phyloP scores from a whole-genome alignment of 2,888 invertebrate genomes.

The Molorchus minor region DNA sequence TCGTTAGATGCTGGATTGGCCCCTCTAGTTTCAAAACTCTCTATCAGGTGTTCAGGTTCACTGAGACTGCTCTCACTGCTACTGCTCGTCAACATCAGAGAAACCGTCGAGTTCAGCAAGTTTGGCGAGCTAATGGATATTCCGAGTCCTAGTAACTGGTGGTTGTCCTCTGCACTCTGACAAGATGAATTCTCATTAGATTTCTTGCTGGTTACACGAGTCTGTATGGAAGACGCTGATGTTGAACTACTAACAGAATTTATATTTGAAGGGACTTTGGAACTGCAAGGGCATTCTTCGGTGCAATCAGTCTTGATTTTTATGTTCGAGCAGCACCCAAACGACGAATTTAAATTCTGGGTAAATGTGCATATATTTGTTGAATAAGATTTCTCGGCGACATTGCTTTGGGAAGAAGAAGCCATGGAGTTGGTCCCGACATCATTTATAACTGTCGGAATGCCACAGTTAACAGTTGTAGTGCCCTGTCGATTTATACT shows the following conservation, averaged over 20 bases:
- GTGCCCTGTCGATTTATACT: constrained; percentile 43
- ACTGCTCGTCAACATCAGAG: constrained; percentile 61
- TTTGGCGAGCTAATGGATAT: constrained; percentile 61
- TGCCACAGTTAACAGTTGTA: constrained; percentile 46
- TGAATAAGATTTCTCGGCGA: constrained; percentile 47
- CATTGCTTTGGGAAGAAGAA: constrained; percentile 46
- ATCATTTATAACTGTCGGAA: constrained; percentile 35
- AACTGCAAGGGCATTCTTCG: constrained; percentile 41
- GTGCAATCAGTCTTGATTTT: constrained; percentile 27
- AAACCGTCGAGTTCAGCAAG: constrained; percentile 57
- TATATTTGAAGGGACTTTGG: constrained; percentile 31
- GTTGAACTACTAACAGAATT: constrained; percentile 40
- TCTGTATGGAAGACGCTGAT: constrained; percentile 42
- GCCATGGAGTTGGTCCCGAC: constrained; percentile 36
- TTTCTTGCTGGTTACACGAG: constrained; percentile 44
- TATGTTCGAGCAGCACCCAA: constrained; percentile 20
- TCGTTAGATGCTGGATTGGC: constrained; percentile 67
- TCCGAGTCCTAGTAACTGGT: constrained; percentile 54
- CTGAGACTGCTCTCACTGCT: constrained; percentile 64
- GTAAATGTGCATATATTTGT: constrained; percentile 37
- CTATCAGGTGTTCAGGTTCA: constrained; percentile 72
- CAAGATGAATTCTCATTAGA: constrained; percentile 38
- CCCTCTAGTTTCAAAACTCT: constrained; percentile 65
- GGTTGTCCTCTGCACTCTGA: constrained; percentile 42
- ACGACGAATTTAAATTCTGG: constrained; percentile 26